Conservation (phyloP, 2,888 invertebrate genomes). For the Oconnorella tubifera region DNA sequence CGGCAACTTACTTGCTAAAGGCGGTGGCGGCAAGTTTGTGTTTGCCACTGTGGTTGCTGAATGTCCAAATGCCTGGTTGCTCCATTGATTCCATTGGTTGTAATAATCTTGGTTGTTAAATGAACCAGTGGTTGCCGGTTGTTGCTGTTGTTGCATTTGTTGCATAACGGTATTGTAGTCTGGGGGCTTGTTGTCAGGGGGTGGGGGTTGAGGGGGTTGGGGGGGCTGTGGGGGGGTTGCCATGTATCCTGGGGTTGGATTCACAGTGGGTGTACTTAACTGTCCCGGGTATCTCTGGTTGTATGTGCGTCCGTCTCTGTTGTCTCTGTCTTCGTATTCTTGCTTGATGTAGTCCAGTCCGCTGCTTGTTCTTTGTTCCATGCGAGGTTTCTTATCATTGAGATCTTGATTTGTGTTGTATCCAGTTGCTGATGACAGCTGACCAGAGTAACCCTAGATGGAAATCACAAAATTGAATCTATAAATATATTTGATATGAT, state of each 20-base stretch:
- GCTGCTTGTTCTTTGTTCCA: conserved; percentile 39
- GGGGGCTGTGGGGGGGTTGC: too few relatives aligned
- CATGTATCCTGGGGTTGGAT: background rate
- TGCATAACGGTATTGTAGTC: background rate
- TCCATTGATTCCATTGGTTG: too few relatives aligned
- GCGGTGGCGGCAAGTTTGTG: too few relatives aligned
- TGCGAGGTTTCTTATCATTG: too few relatives aligned
- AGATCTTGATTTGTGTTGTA: background rate
- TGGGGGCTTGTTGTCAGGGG: too few relatives aligned
- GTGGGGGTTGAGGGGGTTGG: background rate
- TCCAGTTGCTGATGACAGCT: background rate
- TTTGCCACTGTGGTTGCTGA: background rate
- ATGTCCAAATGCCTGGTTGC: background rate
- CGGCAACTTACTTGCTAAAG: too few relatives aligned
- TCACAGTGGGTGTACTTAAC: conserved; percentile 3
- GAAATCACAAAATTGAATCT: too few relatives aligned
- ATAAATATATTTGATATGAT: too few relatives aligned
- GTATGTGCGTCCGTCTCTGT: background rate
- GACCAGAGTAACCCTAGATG: too few relatives aligned
- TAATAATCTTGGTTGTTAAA: background rate
- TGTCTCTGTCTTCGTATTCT: conserved; percentile 41
- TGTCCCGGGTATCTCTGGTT: background rate
- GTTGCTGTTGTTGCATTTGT: background rate
- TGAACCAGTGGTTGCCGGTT: background rate
- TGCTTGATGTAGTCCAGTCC: conserved; percentile 51